A percentile compares a stretch with the other conserved stretches of the same genome.
phyloP scores from a whole-genome alignment of 2,888 invertebrate genomes.

The Cataglyphis albicans region DNA sequence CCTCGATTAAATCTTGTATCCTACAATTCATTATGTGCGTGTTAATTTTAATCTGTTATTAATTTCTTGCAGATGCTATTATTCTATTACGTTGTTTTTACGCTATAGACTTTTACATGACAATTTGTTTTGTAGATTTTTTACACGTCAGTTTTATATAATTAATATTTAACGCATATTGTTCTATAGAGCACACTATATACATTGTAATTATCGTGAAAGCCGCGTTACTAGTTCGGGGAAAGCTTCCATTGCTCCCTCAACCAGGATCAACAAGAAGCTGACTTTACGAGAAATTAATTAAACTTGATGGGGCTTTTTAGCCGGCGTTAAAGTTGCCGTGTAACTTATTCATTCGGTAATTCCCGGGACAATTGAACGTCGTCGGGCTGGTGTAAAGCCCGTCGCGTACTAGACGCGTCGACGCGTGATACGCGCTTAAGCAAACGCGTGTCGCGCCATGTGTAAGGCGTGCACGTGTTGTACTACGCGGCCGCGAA shows the following conservation, averaged over 20 bases:
- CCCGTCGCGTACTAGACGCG: constrained; percentile 18
- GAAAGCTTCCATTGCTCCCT: constrained; percentile 20
- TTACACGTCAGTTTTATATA: not conserved
- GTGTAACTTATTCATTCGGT: constrained; percentile 54
- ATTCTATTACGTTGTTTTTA: not conserved
- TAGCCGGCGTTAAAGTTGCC: constrained; percentile 50
- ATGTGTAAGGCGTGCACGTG: constrained; percentile 41
- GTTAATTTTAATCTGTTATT: not conserved
- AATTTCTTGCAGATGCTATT: not conserved
- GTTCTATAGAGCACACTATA: not conserved
- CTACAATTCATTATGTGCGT: not conserved
- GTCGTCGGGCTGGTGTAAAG: constrained; percentile 34
- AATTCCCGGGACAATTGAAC: constrained; percentile 53
- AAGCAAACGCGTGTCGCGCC: constrained; percentile 61
- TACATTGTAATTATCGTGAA: constrained; percentile 36
- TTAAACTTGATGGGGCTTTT: constrained; percentile 52
- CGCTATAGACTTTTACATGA: not conserved
- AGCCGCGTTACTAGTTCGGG: constrained; percentile 28
- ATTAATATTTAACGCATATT: constrained; percentile 14
- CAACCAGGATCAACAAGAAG: constrained; percentile 45
- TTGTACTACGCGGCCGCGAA: constrained; percentile 15
- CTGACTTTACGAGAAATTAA: constrained; percentile 51
- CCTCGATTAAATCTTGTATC: not conserved
- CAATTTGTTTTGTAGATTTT: not conserved
- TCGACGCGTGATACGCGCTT: constrained; percentile 57